Evolutionary conservation across 2,888 invertebrate species (phyloP).

Genomic region (Latrodectus elegans): DNA sequence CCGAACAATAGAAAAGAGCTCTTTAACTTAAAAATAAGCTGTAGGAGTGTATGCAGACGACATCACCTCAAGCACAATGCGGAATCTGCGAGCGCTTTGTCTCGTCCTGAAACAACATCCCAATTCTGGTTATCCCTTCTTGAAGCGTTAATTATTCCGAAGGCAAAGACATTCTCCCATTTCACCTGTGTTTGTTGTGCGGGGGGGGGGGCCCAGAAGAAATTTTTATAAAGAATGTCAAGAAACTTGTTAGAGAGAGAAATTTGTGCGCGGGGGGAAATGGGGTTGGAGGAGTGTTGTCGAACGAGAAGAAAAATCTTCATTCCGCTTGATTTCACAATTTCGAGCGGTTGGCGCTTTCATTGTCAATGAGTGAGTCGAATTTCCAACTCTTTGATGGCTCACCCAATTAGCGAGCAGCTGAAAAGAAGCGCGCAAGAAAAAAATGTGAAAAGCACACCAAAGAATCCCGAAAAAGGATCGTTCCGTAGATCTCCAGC

Average conservation of each 20-base stretch:
- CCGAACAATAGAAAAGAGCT: too few relatives aligned
- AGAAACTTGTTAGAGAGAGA: not conserved
- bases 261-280: not conserved
- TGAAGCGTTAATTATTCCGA: too few relatives aligned
- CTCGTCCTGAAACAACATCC: too few relatives aligned
- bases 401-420: slow-evolving; percentile 37
- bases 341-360: slow-evolving; percentile 32
- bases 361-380: slow-evolving; percentile 24
- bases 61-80: too few relatives aligned
- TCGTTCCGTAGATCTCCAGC: not conserved
- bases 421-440: not conserved
- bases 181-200: not conserved
- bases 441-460: not conserved
- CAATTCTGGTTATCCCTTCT: too few relatives aligned
- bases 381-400: slow-evolving; percentile 48
- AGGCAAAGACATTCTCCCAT: too few relatives aligned
- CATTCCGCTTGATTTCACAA: slow-evolving; percentile 44
- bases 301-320: slow-evolving; percentile 2
- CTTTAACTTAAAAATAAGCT: too few relatives aligned
- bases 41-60: too few relatives aligned
- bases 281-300: not conserved
- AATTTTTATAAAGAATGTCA: not conserved
- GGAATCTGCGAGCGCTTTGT: too few relatives aligned
- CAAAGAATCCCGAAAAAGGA: not conserved
- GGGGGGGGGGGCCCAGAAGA: not conserved